Conservation (phyloP, 1,140 invertebrate species). For the Scaptomyza hsui region DNA sequence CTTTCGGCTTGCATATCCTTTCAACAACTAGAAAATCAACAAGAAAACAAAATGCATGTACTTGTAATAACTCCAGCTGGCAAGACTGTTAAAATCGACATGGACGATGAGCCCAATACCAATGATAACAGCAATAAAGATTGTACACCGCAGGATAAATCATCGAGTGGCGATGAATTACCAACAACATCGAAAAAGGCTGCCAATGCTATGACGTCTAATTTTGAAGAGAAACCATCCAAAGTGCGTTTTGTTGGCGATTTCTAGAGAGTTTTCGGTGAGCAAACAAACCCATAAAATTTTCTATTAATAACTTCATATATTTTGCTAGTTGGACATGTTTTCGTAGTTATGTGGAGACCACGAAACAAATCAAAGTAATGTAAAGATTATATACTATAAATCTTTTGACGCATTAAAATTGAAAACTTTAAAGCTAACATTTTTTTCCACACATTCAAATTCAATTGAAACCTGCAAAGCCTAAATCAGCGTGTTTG, state of each 20-base stretch:
- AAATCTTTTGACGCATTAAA: no score
- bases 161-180: neutral
- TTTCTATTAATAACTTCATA: neutral
- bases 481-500: neutral
- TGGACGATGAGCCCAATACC: neutral
- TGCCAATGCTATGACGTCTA: neutral
- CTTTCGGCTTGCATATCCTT: slow-evolving; percentile 37
- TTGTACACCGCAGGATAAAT: neutral
- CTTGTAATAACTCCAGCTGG: slow-evolving; percentile 48
- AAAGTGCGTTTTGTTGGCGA: neutral
- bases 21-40: neutral
- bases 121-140: neutral
- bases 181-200: slow-evolving; percentile 3
- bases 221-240: neutral
- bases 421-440: no score
- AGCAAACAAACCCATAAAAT: neutral
- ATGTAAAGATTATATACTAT: no score
- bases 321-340: neutral
- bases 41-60: slow-evolving; percentile 44
- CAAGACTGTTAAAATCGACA: slow-evolving; percentile 37
- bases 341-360: neutral
- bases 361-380: no score
- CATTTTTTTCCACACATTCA: no score
- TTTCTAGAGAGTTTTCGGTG: neutral
- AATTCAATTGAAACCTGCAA: neutral